phyloP scores from a whole-genome alignment of 2,888 invertebrate species.

The Allacma fusca region DNA sequence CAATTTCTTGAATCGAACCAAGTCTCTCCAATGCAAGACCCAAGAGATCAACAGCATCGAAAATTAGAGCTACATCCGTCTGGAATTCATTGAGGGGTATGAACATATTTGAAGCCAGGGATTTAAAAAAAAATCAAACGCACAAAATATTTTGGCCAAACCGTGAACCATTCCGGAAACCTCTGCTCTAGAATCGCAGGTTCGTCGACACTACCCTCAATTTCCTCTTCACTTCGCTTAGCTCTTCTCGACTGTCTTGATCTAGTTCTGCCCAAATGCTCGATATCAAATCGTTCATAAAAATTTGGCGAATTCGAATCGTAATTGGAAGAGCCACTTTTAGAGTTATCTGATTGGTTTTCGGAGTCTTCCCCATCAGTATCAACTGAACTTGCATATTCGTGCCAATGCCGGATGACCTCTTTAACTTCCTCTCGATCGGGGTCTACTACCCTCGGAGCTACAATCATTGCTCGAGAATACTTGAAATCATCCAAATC shows the following conservation, averaged over 20 bases:
- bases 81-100: slow-evolving; percentile 64
- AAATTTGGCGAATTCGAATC: background rate
- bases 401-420: slow-evolving; percentile 72
- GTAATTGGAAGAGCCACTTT: too few species aligned
- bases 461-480: slow-evolving; percentile 93
- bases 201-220: background rate
- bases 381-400: background rate
- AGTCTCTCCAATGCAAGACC: slow-evolving; percentile 89
- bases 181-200: background rate
- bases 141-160: background rate
- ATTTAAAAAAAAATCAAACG: background rate
- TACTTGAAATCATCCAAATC: slow-evolving; percentile 93
- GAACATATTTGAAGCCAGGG: background rate
- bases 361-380: background rate
- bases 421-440: slow-evolving; percentile 79
- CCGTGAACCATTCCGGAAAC: slow-evolving; percentile 29
- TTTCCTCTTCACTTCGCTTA: background rate
- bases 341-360: too few species aligned
- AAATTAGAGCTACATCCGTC: slow-evolving; percentile 95
- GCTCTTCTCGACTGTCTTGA: background rate
- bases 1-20: slow-evolving; percentile 87
- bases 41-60: slow-evolving; percentile 93
- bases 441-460: slow-evolving; percentile 87
- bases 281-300: background rate
- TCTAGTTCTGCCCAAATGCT: background rate